Evolutionary conservation across 2,888 invertebrate genomes (phyloP).

Genomic region (Limnephilus auricula): DNA sequence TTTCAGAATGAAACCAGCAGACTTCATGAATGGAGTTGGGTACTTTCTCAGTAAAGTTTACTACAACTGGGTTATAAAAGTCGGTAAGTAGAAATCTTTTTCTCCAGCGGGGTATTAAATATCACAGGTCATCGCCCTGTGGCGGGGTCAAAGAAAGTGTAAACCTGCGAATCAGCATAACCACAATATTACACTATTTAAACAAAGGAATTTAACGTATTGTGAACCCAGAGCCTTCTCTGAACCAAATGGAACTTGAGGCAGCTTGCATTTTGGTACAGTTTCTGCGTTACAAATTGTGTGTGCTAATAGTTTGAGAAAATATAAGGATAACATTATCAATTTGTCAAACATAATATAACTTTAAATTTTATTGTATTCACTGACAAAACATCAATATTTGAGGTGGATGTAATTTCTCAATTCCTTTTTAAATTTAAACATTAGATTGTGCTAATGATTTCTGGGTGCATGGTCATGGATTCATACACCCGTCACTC

Average conservation of each 20-base stretch:
- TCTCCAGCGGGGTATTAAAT: not conserved
- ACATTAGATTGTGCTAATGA: too few relatives aligned
- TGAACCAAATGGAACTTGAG: not conserved
- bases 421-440: too few relatives aligned
- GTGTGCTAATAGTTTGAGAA: too few relatives aligned
- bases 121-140: not conserved
- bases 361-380: too few relatives aligned
- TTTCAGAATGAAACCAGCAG: not conserved
- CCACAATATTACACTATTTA: not conserved
- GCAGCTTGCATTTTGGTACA: too few relatives aligned
- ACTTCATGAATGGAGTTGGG: not conserved
- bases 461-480: too few relatives aligned
- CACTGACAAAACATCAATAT: too few relatives aligned
- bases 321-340: too few relatives aligned
- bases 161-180: not conserved
- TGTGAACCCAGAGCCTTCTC: not conserved
- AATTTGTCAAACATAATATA: too few relatives aligned
- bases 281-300: too few relatives aligned
- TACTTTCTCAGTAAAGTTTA: not conserved
- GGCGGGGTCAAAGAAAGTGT: constrained; percentile 4
- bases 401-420: too few relatives aligned
- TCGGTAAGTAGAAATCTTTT: not conserved
- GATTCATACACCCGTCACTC: too few relatives aligned
- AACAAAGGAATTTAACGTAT: not conserved
- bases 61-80: not conserved